Conservation (phyloP, 2,888 invertebrate species). For the Caprella mutica region DNA sequence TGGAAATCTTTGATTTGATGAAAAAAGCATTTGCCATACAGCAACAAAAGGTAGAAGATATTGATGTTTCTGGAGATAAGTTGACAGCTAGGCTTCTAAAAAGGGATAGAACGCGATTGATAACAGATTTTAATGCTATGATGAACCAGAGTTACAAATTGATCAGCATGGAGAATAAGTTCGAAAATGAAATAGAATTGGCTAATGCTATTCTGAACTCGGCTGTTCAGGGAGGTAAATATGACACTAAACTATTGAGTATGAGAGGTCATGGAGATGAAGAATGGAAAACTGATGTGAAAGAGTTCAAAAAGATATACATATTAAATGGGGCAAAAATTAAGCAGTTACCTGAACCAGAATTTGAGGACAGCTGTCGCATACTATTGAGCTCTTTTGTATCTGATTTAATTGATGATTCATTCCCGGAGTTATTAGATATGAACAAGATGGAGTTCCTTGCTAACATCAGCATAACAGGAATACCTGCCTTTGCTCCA, state of each 20-base stretch:
- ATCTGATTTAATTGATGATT: slow-evolving; percentile 16
- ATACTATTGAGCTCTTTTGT: slow-evolving; percentile 17
- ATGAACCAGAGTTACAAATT: slow-evolving; percentile 16
- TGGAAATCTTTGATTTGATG: slow-evolving; percentile 15
- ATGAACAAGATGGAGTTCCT: slow-evolving; percentile 22
- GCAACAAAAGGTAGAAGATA: background rate
- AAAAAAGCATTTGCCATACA: background rate
- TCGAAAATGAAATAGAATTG: slow-evolving; percentile 12
- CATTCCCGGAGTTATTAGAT: slow-evolving; percentile 5
- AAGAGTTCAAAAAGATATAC: slow-evolving; percentile 11
- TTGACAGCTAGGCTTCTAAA: background rate
- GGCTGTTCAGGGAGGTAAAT: slow-evolving; percentile 13
- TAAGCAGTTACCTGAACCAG: background rate
- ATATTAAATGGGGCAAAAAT: background rate
- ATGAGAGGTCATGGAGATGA: slow-evolving; percentile 17
- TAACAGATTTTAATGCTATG: slow-evolving; percentile 7
- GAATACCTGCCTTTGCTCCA: slow-evolving; percentile 19
- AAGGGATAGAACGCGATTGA: background rate
- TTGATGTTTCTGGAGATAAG: background rate
- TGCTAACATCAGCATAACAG: slow-evolving; percentile 18
- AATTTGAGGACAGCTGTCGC: slow-evolving; percentile 22
- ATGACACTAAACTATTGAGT: slow-evolving; percentile 9
- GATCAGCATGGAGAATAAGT: slow-evolving; percentile 10
- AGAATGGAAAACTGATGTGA: slow-evolving; percentile 13
- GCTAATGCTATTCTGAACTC: slow-evolving; percentile 16